Percentiles rank a stretch among this genome's conserved stretches.
These are phyloP conservation scores for Glyptemys insculpta DNA, from an alignment of 2,797 vertebrate species.

Conservation along the genomic window DNA sequence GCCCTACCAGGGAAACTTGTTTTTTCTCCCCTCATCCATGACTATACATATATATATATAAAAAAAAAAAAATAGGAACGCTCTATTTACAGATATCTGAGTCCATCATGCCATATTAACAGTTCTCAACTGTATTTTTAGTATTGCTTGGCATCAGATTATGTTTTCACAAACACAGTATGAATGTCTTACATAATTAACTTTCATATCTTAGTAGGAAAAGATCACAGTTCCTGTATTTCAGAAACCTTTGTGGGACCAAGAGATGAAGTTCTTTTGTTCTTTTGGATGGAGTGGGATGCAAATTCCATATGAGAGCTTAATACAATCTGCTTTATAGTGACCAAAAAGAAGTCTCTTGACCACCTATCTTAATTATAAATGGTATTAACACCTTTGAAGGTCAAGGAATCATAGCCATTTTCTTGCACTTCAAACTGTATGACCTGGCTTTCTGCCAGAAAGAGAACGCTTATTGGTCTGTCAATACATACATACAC, in stretches of 20 bases:
- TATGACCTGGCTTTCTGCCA: constrained; percentile 15
- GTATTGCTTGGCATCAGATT: constrained; percentile 44
- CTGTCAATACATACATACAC: constrained; percentile 45
- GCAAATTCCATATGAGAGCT: not conserved
- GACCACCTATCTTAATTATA: not conserved
- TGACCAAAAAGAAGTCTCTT: not conserved
- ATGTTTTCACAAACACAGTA: constrained; percentile 35
- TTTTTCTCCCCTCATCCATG: not conserved
- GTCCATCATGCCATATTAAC: not conserved
- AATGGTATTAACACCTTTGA: not conserved
- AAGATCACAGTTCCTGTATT: constrained; percentile 12
- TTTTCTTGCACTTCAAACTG: constrained; percentile 4
- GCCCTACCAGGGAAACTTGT: not conserved
- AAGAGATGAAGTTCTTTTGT: constrained; percentile 34
- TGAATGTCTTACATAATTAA: constrained; percentile 42
- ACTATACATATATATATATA: not conserved
- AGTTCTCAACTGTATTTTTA: not conserved
- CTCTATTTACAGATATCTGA: not conserved
- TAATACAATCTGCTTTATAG: not conserved
- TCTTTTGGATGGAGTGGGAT: constrained; percentile 15
- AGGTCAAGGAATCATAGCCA: not conserved
- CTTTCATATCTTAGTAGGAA: constrained; percentile 39
- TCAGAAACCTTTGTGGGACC: constrained; percentile 22
- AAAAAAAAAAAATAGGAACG: not conserved
- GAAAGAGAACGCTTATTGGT: not conserved